Base-by-base conservation (phyloP, 2,888 invertebrate genomes). In the Scelioninae gen. 1 region DNA sequence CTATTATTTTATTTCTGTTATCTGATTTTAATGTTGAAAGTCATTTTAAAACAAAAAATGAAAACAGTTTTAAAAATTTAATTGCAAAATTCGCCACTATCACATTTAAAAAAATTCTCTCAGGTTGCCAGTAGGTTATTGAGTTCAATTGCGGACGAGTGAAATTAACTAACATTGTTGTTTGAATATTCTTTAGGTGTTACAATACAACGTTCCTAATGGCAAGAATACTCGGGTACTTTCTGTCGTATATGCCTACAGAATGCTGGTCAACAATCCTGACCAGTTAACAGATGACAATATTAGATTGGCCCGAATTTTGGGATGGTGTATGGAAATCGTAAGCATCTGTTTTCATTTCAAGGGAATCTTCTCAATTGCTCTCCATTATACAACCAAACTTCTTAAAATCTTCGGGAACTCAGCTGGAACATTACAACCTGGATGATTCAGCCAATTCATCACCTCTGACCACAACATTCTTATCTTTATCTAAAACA, bases 271-370 rank as follows among this genome's bases (percentile, higher is more conserved):
- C 86, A 93, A 94, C n/a, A n/a, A n/a, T 72, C 93, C 94, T 0
- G 93, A 95, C n/a, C 93, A 94, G 62, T 92, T 96, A 4, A 96
- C 96, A 0, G 95, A 96, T 0, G 97, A 97, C 86, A 96, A 96
- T 87, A 92, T 98, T 45, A 94, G 95, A 86, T 92, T 95, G 79
- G 97, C 97, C 0, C 95, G 96, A 86, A 95, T 98, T 87, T 94
- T 98, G 92, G 98, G 98, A 83, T 98, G 98, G 98, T 98, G 98
- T 91, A 95, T 97, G 5, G 99, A 99, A 95, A 95, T 98, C 96
- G 98, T 98, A 83, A 81, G 78, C 15, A 76, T 45, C 7, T 32
- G 47, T 32, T 65, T 51, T 63, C 55, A 53, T 43, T 45, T 55
- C 63, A 29, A 56, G 56, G 63, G 23, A 6, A 10, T 32, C 10